Base-by-base conservation (phyloP, 2,888 invertebrate genomes). In the Zaprionus bogoriensis region DNA sequence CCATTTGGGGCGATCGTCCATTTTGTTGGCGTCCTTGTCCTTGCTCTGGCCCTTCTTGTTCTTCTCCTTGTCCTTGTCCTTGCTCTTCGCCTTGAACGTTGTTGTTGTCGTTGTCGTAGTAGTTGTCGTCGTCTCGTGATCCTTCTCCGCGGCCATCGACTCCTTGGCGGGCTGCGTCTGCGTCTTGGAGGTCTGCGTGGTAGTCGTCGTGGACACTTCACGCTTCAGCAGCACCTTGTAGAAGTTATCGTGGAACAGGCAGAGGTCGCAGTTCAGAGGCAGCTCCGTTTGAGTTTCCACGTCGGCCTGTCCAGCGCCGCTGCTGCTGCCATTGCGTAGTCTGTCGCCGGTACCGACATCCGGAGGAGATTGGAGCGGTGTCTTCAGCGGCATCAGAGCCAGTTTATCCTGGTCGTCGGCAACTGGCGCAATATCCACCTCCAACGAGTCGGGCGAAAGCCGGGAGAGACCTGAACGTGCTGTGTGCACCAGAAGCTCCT, bases 1-100 rank as follows among this genome's bases (percentile, higher is more conserved):
- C 96, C 96, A 94, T 91, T 96, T 93, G 9, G 95, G 94, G 58
- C 95, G 92, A 89, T 93, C 93, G 87, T 93, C 93, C 79, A 94
- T 91, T 81, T 89, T 90, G 46, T 73, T 74, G 47, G 41, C 60
- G 27, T 88, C 87, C 54, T 79, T 85, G 6, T 79, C 71, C 28
- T 74, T 75, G 23, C 74, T 57, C 3, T 69, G 68, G 2, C 61
- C 69, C 36, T 84, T 87, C 32, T 83, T 89, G 3, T 52, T 58
- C 54, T 82, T 87, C 0, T 85, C 82, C 45, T 89, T 88, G 9
- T 84, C 83, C 20, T 88, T 87, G 10, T 83, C 87, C 67, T 90
- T 90, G 45, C 80, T 82, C 54, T 89, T 89, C 3, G 89, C 88
- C 46, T 89, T 88, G 27, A 88, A 89, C 1, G 89, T 91, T 12